Evolutionary conservation across 1,140 invertebrate genomes (phyloP), one percentile per base, ranked within the genome.

Genomic region (Sipha flava): DNA sequence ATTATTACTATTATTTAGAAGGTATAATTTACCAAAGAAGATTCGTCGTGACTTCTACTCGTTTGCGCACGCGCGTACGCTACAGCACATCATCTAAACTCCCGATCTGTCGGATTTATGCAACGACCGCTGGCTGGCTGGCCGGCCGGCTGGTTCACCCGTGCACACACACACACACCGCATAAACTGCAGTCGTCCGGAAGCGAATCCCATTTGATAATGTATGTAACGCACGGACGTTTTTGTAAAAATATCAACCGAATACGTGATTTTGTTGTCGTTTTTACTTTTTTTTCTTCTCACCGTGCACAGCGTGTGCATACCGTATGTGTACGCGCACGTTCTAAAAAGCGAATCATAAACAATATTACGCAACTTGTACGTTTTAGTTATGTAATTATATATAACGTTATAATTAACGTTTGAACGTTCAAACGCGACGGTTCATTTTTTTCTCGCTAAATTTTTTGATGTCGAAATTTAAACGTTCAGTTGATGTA

Each of bases 41-140:
- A 57, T 34, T 31, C 57, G 40, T 77, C 73, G 73, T 77, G 73
- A 77, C 34, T 77, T 54, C 21, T 77, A 14, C 64, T 5, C 64
- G 37, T 66, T 40, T 6, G 37, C 40, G 62, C 34, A 10, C 12
- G n/a, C 45, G 12, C 49, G n/a, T n/a, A n/a, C n/a, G n/a, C n/a
- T n/a, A n/a, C n/a, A n/a, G n/a, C n/a, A n/a, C n/a, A n/a, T n/a
- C n/a, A 75, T 75, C 72, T 75, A 3, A n/a, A 7, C 54, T 54
- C 14, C 54, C 18, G 49, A 52, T 75, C 34, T 77, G 40, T 18
- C 45, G 23, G 52, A 18, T 77, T 77, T 77, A 77, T 43, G 73
- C 34, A 77, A 77, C 21, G 34, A 37, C 52, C 23, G 52, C 23
- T 16, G n/a, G 68, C 23, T 26, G 21, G 37, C 40, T 43, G n/a